phyloP scores from a whole-genome alignment of 1,140 invertebrate genomes.

The Caerostris extrusa region DNA sequence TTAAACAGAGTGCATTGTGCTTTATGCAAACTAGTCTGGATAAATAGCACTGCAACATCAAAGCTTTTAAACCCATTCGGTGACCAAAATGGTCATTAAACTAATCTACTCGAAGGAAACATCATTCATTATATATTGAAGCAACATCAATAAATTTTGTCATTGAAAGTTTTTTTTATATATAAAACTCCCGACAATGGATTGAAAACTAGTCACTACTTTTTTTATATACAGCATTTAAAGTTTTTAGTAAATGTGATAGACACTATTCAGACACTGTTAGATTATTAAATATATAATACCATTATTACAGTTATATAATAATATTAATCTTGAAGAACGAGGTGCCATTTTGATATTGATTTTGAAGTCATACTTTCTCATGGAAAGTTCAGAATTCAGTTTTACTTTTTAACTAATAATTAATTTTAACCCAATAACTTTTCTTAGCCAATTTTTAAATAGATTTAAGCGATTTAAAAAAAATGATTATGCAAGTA shows the following conservation, averaged over 20 bases:
- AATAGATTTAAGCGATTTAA: no score
- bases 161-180: slow-evolving; percentile 39
- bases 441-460: no score
- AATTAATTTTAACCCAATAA: no score
- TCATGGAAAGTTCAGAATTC: no score
- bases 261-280: background rate
- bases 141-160: slow-evolving; percentile 56
- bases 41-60: slow-evolving; percentile 63
- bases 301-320: no score
- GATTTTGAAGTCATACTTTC: no score
- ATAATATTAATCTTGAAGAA: no score
- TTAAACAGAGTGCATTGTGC: slow-evolving; percentile 56
- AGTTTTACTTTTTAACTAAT: no score
- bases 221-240: slow-evolving; percentile 21
- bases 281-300: background rate
- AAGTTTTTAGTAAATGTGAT: background rate
- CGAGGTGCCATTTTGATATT: no score
- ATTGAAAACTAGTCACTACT: slow-evolving; percentile 4
- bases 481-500: background rate
- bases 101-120: slow-evolving; percentile 48
- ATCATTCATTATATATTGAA: slow-evolving; percentile 37
- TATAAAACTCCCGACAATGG: slow-evolving; percentile 44
- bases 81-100: slow-evolving; percentile 69
- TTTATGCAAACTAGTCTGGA: slow-evolving; percentile 45
- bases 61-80: slow-evolving; percentile 76